phyloP scores from a whole-genome alignment of 2,888 invertebrate species.

The Epirrhoe tristata region DNA sequence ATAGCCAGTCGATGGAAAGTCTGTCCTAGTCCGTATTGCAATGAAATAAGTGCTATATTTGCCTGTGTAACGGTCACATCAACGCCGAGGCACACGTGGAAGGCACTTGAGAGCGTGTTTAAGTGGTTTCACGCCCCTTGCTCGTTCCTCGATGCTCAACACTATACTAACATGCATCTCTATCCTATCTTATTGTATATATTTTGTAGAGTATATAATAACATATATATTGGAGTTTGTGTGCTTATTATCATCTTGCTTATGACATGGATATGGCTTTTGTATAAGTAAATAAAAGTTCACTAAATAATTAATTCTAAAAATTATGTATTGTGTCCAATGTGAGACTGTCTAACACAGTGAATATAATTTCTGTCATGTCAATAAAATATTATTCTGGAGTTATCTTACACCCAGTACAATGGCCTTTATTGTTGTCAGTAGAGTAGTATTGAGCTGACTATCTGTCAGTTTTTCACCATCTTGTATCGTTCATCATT shows the following conservation, averaged over 20 bases:
- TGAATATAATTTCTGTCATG: not conserved
- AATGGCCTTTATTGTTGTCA: not conserved
- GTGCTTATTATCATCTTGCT: not conserved
- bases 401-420: too few relatives aligned
- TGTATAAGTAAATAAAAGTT: too few relatives aligned
- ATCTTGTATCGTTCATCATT: conserved; percentile 3
- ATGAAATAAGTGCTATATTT: conserved; percentile 3
- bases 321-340: not conserved
- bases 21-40: conserved; percentile 14
- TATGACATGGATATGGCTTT: not conserved
- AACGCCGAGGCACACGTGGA: conserved; percentile 51
- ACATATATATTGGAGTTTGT: conserved; percentile 4
- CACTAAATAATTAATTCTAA: too few relatives aligned
- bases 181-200: conserved; percentile 32
- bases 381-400: too few relatives aligned
- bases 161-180: conserved; percentile 34
- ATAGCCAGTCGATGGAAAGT: too few relatives aligned
- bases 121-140: conserved; percentile 60
- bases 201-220: conserved; percentile 31
- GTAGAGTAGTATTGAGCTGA: conserved; percentile 5
- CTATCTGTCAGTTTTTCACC: conserved; percentile 13
- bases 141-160: conserved; percentile 54
- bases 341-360: too few relatives aligned
- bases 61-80: conserved; percentile 36
- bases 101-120: conserved; percentile 73